Evolutionary conservation across 1,140 invertebrate genomes (phyloP).

Genomic region (Vanessa tameamea): DNA sequence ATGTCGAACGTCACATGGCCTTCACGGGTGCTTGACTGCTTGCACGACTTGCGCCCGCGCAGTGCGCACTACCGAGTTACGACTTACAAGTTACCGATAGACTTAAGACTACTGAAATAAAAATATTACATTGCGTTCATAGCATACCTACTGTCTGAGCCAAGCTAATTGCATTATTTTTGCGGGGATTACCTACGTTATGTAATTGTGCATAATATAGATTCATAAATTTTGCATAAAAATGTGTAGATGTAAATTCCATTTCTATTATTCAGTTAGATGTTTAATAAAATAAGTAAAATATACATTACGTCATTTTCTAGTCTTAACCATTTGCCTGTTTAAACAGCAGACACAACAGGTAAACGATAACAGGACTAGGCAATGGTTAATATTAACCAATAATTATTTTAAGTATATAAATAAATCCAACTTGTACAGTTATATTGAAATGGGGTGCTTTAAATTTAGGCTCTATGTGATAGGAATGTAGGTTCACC

Average conservation of each 20-base stretch:
- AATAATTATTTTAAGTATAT: too few relatives aligned
- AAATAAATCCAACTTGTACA: too few relatives aligned
- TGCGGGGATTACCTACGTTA: slow-evolving; percentile 11
- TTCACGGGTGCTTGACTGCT: slow-evolving; percentile 66
- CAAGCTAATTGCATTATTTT: neutral
- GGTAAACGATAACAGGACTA: too few relatives aligned
- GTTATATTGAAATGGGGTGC: too few relatives aligned
- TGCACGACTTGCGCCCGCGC: slow-evolving; percentile 51
- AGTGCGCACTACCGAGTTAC: slow-evolving; percentile 4
- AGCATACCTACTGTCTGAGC: neutral
- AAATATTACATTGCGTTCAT: slow-evolving; percentile 16
- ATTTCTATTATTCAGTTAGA: too few relatives aligned
- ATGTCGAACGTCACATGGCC: slow-evolving; percentile 60
- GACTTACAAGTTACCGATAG: slow-evolving; percentile 7
- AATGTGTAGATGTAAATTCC: neutral
- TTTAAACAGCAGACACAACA: too few relatives aligned
- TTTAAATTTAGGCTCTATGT: too few relatives aligned
- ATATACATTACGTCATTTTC: too few relatives aligned
- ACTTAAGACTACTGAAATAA: slow-evolving; percentile 4
- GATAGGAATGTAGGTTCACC: too few relatives aligned
- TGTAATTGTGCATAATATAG: neutral
- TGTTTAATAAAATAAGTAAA: too few relatives aligned
- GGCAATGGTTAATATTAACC: too few relatives aligned
- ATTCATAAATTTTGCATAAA: slow-evolving; percentile 10
- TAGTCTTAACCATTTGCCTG: too few relatives aligned